Conservation (phyloP, 2,888 invertebrate genomes). For the Busseola fusca region DNA sequence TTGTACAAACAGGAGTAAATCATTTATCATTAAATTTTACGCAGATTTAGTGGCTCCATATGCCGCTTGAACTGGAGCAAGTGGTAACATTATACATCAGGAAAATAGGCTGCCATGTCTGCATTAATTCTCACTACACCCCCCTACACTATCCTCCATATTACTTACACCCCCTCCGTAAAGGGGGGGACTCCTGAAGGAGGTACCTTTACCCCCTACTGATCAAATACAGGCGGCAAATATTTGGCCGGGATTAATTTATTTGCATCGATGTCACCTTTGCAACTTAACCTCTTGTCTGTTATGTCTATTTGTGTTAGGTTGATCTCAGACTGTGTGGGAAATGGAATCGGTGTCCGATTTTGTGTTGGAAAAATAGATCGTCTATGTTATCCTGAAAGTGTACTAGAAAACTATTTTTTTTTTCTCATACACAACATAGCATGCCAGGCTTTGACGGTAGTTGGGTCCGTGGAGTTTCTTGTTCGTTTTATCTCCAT, state of each 20-base stretch:
- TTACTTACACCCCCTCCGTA: conserved; percentile 20
- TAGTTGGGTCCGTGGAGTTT: not conserved
- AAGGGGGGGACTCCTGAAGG: conserved; percentile 3
- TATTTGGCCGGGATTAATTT: conserved; percentile 54
- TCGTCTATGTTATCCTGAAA: not conserved
- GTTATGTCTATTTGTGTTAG: conserved; percentile 24
- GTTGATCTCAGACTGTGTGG: not conserved
- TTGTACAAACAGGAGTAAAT: too few relatives aligned
- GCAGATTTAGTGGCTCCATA: conserved; percentile 54
- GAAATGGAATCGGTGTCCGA: not conserved
- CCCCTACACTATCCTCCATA: conserved; percentile 54
- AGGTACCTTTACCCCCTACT: conserved; percentile 26
- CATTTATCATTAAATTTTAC: conserved; percentile 11
- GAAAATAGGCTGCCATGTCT: conserved; percentile 73
- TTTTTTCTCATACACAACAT: not conserved
- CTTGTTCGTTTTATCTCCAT: too few relatives aligned
- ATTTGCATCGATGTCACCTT: conserved; percentile 58
- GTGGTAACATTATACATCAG: conserved; percentile 70
- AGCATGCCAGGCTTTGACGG: not conserved
- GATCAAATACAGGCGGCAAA: conserved; percentile 50
- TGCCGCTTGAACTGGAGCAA: conserved; percentile 59
- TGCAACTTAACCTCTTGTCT: conserved; percentile 33
- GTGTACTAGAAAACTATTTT: not conserved
- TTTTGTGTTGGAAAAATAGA: not conserved
- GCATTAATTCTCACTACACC: conserved; percentile 74